A percentile compares a stretch with the other conserved stretches of the same genome.
Conservation (phyloP, 2,113 vertebrate species). For the Chaetorhynchus papuensis region DNA sequence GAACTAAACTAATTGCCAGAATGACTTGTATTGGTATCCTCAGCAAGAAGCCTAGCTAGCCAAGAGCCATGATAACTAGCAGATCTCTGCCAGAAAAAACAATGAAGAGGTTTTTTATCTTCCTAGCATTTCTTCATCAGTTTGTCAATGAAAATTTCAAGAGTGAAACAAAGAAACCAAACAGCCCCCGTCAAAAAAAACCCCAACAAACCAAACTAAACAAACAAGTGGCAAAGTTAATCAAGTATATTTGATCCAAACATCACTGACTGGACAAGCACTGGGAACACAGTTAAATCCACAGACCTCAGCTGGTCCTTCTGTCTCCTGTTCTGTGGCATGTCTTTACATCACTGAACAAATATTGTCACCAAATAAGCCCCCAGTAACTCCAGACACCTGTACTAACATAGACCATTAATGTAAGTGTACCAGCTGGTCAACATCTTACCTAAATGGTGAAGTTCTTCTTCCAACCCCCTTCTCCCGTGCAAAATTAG, state of each 20-base stretch:
- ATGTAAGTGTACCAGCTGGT: neutral
- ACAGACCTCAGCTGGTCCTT: rapidly evolving
- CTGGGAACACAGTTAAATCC: neutral
- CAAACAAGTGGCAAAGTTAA: neutral
- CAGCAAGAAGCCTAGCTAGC: neutral
- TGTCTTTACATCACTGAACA: neutral
- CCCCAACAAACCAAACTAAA: neutral
- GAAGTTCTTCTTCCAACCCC: neutral
- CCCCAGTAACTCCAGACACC: neutral
- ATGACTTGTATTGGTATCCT: neutral
- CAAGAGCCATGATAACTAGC: neutral
- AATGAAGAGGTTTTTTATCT: neutral
- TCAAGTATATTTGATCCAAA: neutral
- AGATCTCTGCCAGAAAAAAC: neutral
- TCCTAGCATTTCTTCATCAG: neutral
- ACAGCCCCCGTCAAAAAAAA: neutral
- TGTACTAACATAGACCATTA: neutral
- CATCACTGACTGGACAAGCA: neutral
- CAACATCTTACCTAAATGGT: neutral
- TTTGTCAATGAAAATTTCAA: neutral
- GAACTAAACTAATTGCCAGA: neutral
- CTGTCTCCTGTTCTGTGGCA: neutral
- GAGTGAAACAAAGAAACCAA: neutral
- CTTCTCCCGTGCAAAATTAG: neutral
- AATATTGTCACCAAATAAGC: neutral